Evolutionary conservation across 2,113 vertebrate species (phyloP).

Genomic region (Dissostichus mawsoni): DNA sequence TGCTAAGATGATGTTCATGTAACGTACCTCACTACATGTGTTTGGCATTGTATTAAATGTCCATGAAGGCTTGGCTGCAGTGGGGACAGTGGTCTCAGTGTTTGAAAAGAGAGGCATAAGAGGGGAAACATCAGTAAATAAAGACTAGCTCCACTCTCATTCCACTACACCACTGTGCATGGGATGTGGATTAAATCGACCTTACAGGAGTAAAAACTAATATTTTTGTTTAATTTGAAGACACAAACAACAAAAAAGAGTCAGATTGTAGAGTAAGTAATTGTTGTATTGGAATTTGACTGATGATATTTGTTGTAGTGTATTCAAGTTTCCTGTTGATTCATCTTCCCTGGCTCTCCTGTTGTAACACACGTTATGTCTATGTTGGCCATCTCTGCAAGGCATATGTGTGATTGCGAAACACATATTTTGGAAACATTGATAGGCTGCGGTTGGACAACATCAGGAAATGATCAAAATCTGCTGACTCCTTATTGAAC

Average conservation of each 20-base stretch:
- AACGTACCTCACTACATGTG: neutral
- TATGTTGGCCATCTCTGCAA: neutral
- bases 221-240: neutral
- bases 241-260: neutral
- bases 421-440: neutral
- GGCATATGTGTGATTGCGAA: neutral
- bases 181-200: neutral
- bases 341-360: too few relatives aligned
- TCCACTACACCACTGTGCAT: slow-evolving; percentile 45
- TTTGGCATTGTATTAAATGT: slow-evolving; percentile 2
- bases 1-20: neutral
- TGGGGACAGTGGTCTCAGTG: neutral
- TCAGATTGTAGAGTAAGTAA: neutral
- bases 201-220: neutral
- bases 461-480: slow-evolving; percentile 19
- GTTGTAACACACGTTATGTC: too few relatives aligned
- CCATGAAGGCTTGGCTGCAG: slow-evolving; percentile 5
- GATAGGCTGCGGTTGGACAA: too few relatives aligned
- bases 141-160: slow-evolving; percentile 60
- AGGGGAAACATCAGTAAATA: slow-evolving; percentile 59
- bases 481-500: slow-evolving; percentile 2
- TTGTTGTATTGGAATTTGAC: neutral
- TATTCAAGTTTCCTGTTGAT: neutral
- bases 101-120: slow-evolving; percentile 21
- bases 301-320: neutral